Conservation (phyloP, 2,113 vertebrate species). For the Cyphomyrus plagiostoma region DNA sequence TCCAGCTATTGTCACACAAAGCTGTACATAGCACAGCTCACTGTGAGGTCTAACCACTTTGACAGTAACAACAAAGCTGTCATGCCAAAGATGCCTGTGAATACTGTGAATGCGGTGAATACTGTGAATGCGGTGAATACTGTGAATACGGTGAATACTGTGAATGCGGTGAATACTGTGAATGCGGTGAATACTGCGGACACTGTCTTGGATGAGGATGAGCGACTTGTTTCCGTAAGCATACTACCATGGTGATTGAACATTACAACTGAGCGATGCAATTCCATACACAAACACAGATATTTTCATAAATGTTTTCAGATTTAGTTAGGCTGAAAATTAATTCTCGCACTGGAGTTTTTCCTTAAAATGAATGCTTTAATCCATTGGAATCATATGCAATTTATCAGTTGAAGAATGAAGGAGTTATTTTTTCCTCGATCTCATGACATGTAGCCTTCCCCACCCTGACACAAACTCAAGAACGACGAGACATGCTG, state of each 20-base stretch:
- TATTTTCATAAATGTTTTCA: background rate
- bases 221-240: background rate
- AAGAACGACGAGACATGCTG: background rate
- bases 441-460: background rate
- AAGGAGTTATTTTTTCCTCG: background rate
- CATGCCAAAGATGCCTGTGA: background rate
- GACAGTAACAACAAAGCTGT: background rate
- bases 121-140: too few species aligned
- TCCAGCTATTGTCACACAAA: background rate
- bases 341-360: background rate
- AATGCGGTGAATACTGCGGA: background rate
- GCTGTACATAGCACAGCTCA: background rate
- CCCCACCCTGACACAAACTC: background rate
- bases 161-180: background rate
- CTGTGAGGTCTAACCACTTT: background rate
- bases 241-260: background rate
- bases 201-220: background rate
- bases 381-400: background rate
- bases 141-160: too few species aligned
- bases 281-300: background rate
- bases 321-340: background rate
- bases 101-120: background rate
- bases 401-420: background rate
- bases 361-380: background rate
- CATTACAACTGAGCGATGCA: background rate